A percentile compares a stretch with the other conserved stretches of the same genome.
Evolutionary conservation across 2,113 vertebrate species (phyloP).

Genomic region (Butorides virescens): DNA sequence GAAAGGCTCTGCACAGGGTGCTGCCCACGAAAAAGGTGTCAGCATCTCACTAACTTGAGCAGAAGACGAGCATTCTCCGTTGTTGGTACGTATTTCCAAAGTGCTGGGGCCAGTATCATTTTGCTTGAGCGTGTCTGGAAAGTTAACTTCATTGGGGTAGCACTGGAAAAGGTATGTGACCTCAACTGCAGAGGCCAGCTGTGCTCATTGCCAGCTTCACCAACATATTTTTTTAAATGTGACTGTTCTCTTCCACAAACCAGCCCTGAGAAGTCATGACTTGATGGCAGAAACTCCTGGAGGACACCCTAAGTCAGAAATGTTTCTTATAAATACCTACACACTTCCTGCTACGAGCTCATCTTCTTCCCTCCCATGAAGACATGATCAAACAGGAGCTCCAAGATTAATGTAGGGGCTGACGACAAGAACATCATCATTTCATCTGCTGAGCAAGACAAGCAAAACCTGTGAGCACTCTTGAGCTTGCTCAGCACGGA

Average conservation of each 20-base stretch:
- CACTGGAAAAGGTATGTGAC: background rate
- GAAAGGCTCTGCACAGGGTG: background rate
- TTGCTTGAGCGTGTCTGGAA: background rate
- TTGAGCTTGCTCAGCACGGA: background rate
- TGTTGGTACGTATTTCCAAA: background rate
- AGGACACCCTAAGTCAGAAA: background rate
- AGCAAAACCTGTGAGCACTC: background rate
- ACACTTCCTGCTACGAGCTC: background rate
- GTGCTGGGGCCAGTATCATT: background rate
- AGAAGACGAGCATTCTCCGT: fast-evolving
- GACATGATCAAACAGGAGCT: background rate
- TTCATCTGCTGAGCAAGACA: background rate
- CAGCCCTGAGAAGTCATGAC: background rate
- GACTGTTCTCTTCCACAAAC: background rate
- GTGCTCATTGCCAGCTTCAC: background rate
- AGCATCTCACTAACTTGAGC: background rate
- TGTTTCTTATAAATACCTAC: background rate
- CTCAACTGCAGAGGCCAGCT: background rate
- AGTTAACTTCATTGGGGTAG: background rate
- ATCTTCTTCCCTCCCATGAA: background rate
- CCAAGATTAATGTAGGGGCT: background rate
- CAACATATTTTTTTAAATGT: background rate
- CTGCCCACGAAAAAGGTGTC: background rate
- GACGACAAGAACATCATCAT: background rate
- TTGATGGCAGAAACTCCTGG: background rate